These are phyloP conservation scores for Plodia interpunctella DNA, from an alignment of 1,140 invertebrate species.

Conservation along the genomic window DNA sequence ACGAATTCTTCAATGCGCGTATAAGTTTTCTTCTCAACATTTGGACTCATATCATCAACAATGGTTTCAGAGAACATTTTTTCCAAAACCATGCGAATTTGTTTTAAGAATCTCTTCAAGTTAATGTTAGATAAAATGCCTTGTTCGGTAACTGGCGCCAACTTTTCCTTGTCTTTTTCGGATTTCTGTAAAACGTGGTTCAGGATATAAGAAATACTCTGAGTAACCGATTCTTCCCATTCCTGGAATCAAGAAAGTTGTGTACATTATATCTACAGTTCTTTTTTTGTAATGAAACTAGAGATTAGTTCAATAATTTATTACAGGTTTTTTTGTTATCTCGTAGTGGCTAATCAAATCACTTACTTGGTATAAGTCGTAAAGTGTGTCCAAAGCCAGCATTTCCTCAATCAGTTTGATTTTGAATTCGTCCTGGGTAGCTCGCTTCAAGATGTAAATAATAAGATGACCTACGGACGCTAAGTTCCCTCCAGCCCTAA, in stretches of 20 bases:
- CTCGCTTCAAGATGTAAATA: slow-evolving; percentile 43
- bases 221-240: slow-evolving; percentile 61
- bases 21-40: slow-evolving; percentile 23
- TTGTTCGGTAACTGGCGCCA: slow-evolving; percentile 57
- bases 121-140: slow-evolving; percentile 58
- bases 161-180: slow-evolving; percentile 64
- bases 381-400: slow-evolving; percentile 48
- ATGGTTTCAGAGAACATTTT: slow-evolving; percentile 36
- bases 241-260: slow-evolving; percentile 42
- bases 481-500: slow-evolving; percentile 45
- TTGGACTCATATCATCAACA: slow-evolving; percentile 11
- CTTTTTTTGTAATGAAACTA: no score
- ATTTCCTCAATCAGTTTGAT: slow-evolving; percentile 61
- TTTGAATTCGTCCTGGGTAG: slow-evolving; percentile 38
- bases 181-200: slow-evolving; percentile 59
- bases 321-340: neutral
- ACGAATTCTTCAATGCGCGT: slow-evolving; percentile 60
- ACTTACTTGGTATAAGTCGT: slow-evolving; percentile 55
- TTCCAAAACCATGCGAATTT: slow-evolving; percentile 52
- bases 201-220: slow-evolving; percentile 50
- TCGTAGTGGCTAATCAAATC: no score
- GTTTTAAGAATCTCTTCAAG: slow-evolving; percentile 58
- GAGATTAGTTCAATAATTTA: no score
- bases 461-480: slow-evolving; percentile 45
- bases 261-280: no score